Evolutionary conservation across 2,797 vertebrate species (phyloP).

Genomic region (Enteromius paludinosus): DNA sequence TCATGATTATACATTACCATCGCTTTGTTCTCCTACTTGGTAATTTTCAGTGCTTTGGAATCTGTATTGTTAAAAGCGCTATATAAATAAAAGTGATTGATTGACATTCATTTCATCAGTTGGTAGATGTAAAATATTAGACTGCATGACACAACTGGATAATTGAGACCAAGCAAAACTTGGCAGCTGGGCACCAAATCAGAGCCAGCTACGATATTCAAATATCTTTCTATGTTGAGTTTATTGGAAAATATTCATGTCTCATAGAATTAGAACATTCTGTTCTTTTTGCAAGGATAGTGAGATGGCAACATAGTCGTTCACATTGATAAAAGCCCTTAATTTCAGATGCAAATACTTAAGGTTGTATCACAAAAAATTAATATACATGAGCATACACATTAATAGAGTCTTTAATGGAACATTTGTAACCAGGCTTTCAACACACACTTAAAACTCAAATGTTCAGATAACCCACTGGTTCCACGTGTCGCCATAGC

Average conservation of each 20-base stretch:
- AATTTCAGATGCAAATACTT: background rate
- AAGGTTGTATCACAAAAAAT: background rate
- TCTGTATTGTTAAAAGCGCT: too few relatives aligned
- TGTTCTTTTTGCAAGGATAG: background rate
- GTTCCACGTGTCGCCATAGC: slow-evolving; percentile 54
- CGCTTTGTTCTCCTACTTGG: too few relatives aligned
- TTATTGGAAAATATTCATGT: background rate
- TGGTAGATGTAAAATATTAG: background rate
- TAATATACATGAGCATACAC: background rate
- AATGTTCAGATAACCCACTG: slow-evolving; percentile 52
- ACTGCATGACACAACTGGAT: background rate
- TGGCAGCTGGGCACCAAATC: background rate
- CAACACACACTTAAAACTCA: background rate
- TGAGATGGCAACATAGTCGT: background rate
- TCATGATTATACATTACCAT: too few relatives aligned
- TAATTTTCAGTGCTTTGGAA: too few relatives aligned
- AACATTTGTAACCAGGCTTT: background rate
- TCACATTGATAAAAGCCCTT: background rate
- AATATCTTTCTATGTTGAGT: background rate
- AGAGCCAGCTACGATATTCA: background rate
- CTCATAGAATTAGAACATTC: background rate
- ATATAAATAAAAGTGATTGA: background rate
- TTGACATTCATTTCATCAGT: background rate
- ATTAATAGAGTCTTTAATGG: background rate
- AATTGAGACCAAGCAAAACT: background rate